Evolutionary conservation across 2,797 vertebrate species (phyloP), one percentile per base, ranked within the genome.

Genomic region (Thaleichthys pacificus): DNA sequence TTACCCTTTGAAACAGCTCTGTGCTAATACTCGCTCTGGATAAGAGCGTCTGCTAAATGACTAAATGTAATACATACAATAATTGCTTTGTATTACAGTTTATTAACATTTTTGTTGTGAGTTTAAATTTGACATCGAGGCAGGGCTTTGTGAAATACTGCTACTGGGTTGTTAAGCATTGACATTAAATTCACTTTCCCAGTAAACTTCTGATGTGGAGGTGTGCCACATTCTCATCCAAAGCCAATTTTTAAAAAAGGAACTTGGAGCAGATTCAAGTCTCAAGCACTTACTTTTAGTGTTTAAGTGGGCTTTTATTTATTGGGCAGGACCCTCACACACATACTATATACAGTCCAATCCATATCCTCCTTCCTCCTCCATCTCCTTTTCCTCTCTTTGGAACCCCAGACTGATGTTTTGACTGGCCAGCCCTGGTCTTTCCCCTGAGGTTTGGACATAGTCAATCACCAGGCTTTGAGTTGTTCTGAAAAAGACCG

Each of bases 351-450:
- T 81, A 73, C 79, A 73, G 76, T 74, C 83, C 83, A 78, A 81
- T 79, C 75, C 82, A 85, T 78, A 85, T 79, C 71, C 80, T 85
- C 71, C 71, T 76, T 81, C 73, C 70, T 86, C 79, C 69, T 77
- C 70, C 47, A 64, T 58, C 42, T 58, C 75, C 76, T 78, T 77
- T 74, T 80, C 70, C 72, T 81, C 69, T 79, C 72, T 86, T 72
- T 83, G 76, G 84, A 86, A 81, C 86, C 82, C 85, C 77, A 80
- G 73, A 79, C 78, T 71, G 74, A 80, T 88, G 82, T 87, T 91
- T 88, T 89, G 80, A 88, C 86, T 89, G 87, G 84, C 82, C 81
- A 82, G 81, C 83, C 82, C 57, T 66, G 65, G 79, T 79, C 73
- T 78, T 86, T 89, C 78, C 85, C 80, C 80, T 8, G 76, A 85